Evolutionary conservation across 2,888 invertebrate genomes (phyloP).

Genomic region (Xanthostigma xanthostigma): DNA sequence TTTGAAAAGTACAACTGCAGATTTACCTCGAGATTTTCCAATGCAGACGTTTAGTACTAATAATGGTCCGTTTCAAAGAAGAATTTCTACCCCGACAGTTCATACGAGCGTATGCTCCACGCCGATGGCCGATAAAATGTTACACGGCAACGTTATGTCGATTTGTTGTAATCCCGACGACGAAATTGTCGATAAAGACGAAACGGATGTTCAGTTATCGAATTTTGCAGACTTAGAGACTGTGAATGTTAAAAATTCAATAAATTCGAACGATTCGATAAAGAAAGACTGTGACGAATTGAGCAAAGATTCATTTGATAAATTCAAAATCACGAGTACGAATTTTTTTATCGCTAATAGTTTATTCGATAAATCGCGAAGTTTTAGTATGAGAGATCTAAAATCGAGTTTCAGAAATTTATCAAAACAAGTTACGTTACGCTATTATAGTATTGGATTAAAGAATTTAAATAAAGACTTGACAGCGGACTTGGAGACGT

Average conservation of each 20-base stretch:
- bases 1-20: conserved; percentile 22
- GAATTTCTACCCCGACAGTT: conserved; percentile 35
- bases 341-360: conserved; percentile 12
- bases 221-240: conserved; percentile 6
- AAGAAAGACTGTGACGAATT: conserved; percentile 5
- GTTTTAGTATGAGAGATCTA: conserved; percentile 46
- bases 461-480: conserved; percentile 24
- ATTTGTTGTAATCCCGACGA: conserved; percentile 52
- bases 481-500: conserved; percentile 21
- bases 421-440: conserved; percentile 39
- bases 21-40: conserved; percentile 8
- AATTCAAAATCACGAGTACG: conserved; percentile 19
- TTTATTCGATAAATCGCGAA: conserved; percentile 20
- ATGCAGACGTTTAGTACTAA: conserved; percentile 10
- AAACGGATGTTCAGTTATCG: conserved; percentile 11
- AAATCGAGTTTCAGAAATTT: conserved; percentile 42
- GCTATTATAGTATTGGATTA: conserved; percentile 34
- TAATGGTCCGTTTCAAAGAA: conserved; percentile 5
- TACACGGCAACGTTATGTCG: conserved; percentile 57
- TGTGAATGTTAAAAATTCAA: conserved; percentile 14
- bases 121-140: conserved; percentile 60
- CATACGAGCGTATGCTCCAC: conserved; percentile 66
- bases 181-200: conserved; percentile 13
- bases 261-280: conserved; percentile 13
- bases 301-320: conserved; percentile 24